Evolutionary conservation across 2,797 vertebrate genomes (phyloP).

Genomic region (Rhinatrema bivittatum): DNA sequence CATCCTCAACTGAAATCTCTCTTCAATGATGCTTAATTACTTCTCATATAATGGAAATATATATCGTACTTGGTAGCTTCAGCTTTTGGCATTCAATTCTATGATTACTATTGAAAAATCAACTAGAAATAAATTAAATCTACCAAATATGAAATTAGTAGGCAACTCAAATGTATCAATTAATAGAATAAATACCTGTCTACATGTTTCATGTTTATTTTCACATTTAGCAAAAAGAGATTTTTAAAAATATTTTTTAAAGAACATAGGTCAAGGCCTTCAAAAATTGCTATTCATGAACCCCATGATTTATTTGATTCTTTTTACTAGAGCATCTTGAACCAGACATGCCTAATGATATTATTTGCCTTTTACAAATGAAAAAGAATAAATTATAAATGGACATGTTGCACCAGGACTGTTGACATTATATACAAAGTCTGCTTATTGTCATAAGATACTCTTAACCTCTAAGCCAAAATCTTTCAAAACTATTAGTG

Average conservation of each 20-base stretch:
- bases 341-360: conserved; percentile 61
- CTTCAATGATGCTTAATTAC: too few relatives aligned
- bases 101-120: too few relatives aligned
- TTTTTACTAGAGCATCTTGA: conserved; percentile 44
- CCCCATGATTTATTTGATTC: conserved; percentile 30
- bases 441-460: conserved; percentile 72
- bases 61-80: too few relatives aligned
- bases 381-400: conserved; percentile 67
- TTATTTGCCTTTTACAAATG: conserved; percentile 64
- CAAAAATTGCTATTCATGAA: conserved; percentile 38
- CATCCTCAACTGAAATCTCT: too few relatives aligned
- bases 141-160: too few relatives aligned
- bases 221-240: conserved; percentile 38
- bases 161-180: too few relatives aligned
- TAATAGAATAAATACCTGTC: conserved; percentile 40
- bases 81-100: too few relatives aligned
- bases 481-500: conserved; percentile 71
- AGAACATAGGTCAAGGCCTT: conserved; percentile 29
- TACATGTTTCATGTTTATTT: conserved; percentile 44
- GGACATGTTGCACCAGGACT: conserved; percentile 63
- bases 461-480: conserved; percentile 71
- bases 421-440: conserved; percentile 68
- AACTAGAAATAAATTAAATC: too few relatives aligned
- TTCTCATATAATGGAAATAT: too few relatives aligned
- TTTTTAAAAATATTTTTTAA: conserved; percentile 43